Percentiles rank a stretch among this genome's conserved stretches.
Evolutionary conservation across 2,113 vertebrate species (phyloP).

Genomic region (Pseudorectes ferrugineus): DNA sequence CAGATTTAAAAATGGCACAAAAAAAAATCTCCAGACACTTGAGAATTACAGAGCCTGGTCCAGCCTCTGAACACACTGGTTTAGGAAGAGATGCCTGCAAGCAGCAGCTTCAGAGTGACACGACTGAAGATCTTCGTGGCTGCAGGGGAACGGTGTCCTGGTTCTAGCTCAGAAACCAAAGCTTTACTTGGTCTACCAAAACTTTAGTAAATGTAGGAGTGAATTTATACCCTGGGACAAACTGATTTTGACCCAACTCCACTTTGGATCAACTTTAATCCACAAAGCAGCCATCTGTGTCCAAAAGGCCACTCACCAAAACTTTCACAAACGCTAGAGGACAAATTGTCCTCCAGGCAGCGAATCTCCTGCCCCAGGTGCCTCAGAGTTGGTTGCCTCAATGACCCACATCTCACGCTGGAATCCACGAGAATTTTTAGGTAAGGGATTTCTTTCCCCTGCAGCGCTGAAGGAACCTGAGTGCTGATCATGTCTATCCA

Average conservation of each 20-base stretch:
- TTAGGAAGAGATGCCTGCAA: neutral
- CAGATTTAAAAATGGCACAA: neutral
- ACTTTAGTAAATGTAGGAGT: neutral
- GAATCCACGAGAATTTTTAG: neutral
- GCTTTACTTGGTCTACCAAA: neutral
- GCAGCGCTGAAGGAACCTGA: neutral
- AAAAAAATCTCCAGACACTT: neutral
- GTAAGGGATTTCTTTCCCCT: neutral
- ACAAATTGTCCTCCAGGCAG: neutral
- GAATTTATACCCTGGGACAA: neutral
- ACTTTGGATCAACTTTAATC: neutral
- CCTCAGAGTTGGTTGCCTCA: neutral
- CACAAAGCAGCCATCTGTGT: neutral
- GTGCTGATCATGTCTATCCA: neutral
- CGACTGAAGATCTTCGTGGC: neutral
- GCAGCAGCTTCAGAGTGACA: rapidly evolving
- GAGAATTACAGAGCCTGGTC: neutral
- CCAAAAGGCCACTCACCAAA: neutral
- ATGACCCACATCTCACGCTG: neutral
- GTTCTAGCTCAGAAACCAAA: neutral
- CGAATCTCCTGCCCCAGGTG: rapidly evolving
- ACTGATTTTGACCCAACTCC: neutral
- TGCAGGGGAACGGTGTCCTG: rapidly evolving
- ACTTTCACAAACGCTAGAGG: neutral
- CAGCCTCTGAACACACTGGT: neutral